Evolutionary conservation across 1,140 invertebrate species (phyloP).

Genomic region (Tetragnatha versicolor): DNA sequence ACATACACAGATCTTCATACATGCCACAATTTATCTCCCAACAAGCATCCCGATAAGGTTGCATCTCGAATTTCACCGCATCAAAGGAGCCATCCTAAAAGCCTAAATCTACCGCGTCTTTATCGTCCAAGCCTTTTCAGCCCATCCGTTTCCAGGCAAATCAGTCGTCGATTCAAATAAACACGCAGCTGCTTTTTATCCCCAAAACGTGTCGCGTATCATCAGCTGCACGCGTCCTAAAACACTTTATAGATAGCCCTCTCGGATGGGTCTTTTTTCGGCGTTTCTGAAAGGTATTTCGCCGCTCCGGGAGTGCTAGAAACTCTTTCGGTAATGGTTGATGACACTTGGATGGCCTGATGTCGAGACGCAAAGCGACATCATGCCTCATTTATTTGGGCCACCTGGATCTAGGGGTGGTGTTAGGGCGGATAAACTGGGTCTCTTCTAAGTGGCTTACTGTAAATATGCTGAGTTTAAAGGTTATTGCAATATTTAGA

Average conservation of each 20-base stretch:
- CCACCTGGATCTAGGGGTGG: slow-evolving; percentile 2
- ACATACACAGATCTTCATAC: too few species aligned
- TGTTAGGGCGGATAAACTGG: too few species aligned
- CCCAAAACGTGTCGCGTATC: neutral
- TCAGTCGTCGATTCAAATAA: slow-evolving; percentile 25
- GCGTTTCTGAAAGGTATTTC: slow-evolving; percentile 1
- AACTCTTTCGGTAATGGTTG: slow-evolving; percentile 14
- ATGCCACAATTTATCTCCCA: too few species aligned
- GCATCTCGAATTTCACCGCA: too few species aligned
- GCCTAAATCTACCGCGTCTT: too few species aligned
- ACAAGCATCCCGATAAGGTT: too few species aligned
- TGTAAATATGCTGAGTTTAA: too few species aligned
- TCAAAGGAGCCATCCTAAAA: too few species aligned
- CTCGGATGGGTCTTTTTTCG: neutral
- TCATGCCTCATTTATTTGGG: neutral
- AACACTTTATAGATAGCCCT: neutral
- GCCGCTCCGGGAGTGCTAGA: neutral
- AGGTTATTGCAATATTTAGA: too few species aligned
- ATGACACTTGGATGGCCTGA: slow-evolving; percentile 29
- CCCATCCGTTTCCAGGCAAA: too few species aligned
- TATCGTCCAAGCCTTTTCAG: too few species aligned
- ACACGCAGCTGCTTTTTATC: neutral
- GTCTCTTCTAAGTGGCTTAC: too few species aligned
- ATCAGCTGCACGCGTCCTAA: slow-evolving; percentile 1
- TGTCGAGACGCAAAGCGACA: neutral